These are phyloP conservation scores for Pseudorasbora parva DNA, from an alignment of 2,113 vertebrate genomes.

Conservation along the genomic window DNA sequence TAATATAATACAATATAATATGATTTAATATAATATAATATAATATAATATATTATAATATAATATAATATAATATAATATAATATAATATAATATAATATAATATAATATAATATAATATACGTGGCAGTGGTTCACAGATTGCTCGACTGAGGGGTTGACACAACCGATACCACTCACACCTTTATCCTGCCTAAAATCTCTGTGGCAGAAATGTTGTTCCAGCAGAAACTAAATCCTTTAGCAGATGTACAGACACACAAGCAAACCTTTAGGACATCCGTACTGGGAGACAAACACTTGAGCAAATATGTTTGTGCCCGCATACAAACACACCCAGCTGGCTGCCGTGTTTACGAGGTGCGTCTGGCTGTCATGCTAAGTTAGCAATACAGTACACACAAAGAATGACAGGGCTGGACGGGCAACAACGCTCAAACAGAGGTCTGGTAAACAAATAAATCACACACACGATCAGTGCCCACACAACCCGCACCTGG, in stretches of 20 bases:
- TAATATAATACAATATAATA: no score
- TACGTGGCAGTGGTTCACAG: no score
- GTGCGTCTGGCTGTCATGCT: neutral
- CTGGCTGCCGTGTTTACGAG: slow-evolving; percentile 27
- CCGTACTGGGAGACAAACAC: neutral
- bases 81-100: no score
- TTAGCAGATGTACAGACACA: slow-evolving; percentile 4
- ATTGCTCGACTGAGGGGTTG: no score
- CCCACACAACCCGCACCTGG: slow-evolving; percentile 9
- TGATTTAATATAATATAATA: no score
- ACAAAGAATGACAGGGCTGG: neutral
- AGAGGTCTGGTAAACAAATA: slow-evolving; percentile 25
- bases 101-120: no score
- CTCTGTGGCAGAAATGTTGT: neutral
- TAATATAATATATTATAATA: no score
- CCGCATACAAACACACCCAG: neutral
- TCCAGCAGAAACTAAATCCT: neutral
- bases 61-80: no score
- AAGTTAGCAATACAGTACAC: slow-evolving; percentile 10
- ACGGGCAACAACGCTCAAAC: slow-evolving; percentile 28
- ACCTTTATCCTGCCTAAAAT: neutral
- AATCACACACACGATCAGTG: slow-evolving; percentile 6
- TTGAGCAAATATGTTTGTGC: slow-evolving; percentile 27
- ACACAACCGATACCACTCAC: no score
- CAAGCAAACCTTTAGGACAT: neutral